Evolutionary conservation across 2,113 vertebrate genomes (phyloP), one percentile per base, ranked within the genome.

Genomic region (Poicephalus gulielmi): DNA sequence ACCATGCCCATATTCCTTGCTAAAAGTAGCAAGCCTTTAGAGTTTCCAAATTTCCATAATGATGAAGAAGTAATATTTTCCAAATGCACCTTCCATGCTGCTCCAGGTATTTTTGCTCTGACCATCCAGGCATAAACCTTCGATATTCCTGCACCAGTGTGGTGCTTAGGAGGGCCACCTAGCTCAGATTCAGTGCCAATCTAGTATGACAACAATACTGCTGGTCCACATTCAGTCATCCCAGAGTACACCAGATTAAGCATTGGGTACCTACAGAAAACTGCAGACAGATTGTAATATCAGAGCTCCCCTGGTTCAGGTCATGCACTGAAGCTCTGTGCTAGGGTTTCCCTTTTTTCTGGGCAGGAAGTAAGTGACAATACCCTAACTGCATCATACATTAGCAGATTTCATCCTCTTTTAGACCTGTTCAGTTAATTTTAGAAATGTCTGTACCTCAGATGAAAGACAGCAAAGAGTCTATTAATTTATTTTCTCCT

Each of bases 241-340:
- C 11, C 20, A 52, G 35, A 78, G 12, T 28, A 84, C 27, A 80
- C 6, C 44, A 78, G 53, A 47, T 39, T 14, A 33, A 77, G 50
- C 3, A 57, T 2, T 0, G 0, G 6, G 10, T 35, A n/a, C 14
- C 23, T 52, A 18, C 18, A 66, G 31, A 92, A 43, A 70, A 43
- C 41, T 35, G 50, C 20, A 62, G 41, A 52, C 9, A 70, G 31
- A 55, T 9, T 63, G 49, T 7, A 35, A 2, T 8, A 74, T 7
- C 30, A 37, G 39, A 76, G 10, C n/a, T 35, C 11, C 13, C 4
- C 57, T 24, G 5, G 17, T 39, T 66, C 52, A 53, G 50, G 20
- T 17, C 16, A 69, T 33, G 25, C 13, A 33, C 0, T 67, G 49
- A 79, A 77, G 8, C 2, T 53, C 41, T 60, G 25, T 37, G 44